Conservation (phyloP, 2,888 invertebrate species). For the Cosmorhoe ocellata region DNA sequence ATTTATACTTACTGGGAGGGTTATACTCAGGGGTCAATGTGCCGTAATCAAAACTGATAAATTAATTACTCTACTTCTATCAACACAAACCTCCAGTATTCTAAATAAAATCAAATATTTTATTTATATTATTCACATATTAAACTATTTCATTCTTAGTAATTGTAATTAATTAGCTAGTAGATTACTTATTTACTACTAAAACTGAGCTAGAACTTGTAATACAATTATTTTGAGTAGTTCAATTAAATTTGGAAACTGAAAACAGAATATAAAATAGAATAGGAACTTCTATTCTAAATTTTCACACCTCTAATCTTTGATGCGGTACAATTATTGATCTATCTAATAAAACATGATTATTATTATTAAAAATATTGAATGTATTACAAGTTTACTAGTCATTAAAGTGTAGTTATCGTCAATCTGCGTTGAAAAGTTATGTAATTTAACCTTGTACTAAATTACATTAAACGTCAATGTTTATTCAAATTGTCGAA, state of each 20-base stretch:
- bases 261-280: no score
- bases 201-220: no score
- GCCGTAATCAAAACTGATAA: slow-evolving; percentile 7
- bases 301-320: no score
- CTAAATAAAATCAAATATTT: slow-evolving; percentile 9
- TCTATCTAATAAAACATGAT: slow-evolving; percentile 33
- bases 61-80: slow-evolving; percentile 10
- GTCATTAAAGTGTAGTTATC: slow-evolving; percentile 36
- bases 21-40: slow-evolving; percentile 12
- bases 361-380: slow-evolving; percentile 34
- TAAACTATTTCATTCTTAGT: no score
- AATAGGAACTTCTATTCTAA: no score
- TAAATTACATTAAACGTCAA: slow-evolving; percentile 37
- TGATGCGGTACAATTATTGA: slow-evolving; percentile 43
- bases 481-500: slow-evolving; percentile 35
- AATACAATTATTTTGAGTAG: no score
- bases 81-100: slow-evolving; percentile 4
- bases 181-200: neutral
- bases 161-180: neutral
- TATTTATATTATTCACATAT: neutral
- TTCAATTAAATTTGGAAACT: no score
- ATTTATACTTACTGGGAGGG: no score
- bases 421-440: slow-evolving; percentile 42
- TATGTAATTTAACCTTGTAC: slow-evolving; percentile 55
- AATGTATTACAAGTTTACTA: slow-evolving; percentile 40